phyloP scores from a whole-genome alignment of 2,113 vertebrate genomes.

The Rattus rattus region DNA sequence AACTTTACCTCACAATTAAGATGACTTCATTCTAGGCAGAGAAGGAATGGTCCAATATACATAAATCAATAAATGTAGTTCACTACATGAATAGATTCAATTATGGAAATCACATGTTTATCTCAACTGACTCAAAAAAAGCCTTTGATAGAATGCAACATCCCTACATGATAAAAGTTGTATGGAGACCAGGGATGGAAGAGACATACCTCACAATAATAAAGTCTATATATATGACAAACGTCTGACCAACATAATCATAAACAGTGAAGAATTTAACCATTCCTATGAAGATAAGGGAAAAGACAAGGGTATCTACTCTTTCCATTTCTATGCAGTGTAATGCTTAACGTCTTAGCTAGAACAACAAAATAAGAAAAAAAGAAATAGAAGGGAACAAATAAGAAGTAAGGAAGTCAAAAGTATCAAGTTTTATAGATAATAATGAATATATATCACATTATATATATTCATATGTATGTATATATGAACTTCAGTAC shows the following conservation, averaged over 20 bases:
- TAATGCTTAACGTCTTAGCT: not conserved
- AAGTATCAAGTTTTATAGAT: not conserved
- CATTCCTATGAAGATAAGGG: not conserved
- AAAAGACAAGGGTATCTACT: not conserved
- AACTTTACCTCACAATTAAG: not conserved
- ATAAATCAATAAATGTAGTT: not conserved
- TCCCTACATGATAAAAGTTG: not conserved
- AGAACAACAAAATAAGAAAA: not conserved
- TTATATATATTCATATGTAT: not conserved
- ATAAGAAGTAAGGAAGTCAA: not conserved
- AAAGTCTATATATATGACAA: not conserved
- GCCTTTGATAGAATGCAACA: not conserved
- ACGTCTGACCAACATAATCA: not conserved
- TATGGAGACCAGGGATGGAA: not conserved
- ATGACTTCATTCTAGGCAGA: not conserved
- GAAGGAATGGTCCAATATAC: not conserved
- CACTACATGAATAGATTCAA: not conserved
- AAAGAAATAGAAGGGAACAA: not conserved
- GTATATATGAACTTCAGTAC: not conserved
- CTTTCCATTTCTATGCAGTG: not conserved
- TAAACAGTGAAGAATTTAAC: not conserved
- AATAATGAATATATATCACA: not conserved
- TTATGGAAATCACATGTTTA: not conserved
- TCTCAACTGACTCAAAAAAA: not conserved
- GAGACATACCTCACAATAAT: not conserved